A percentile compares a stretch with the other conserved stretches of the same genome.
phyloP scores from a whole-genome alignment of 2,888 invertebrate species.

The Spisula solida region DNA sequence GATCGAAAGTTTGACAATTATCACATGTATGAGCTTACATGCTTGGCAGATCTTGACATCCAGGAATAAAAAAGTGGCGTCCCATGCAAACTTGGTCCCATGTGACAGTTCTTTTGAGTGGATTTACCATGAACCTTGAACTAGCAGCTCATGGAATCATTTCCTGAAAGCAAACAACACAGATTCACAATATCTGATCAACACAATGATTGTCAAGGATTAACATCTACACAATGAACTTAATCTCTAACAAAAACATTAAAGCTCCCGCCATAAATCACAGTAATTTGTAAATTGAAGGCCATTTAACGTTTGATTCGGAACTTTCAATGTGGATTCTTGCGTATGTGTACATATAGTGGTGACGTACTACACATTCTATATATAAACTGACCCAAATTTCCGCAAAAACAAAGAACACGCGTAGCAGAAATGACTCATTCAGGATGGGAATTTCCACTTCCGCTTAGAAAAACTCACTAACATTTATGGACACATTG shows the following conservation, averaged over 20 bases:
- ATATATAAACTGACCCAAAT: constrained; percentile 55
- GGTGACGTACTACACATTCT: constrained; percentile 66
- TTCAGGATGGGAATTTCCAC: constrained; percentile 46
- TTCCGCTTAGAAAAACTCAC: constrained; percentile 33
- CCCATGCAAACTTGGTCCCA: neutral
- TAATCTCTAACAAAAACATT: neutral
- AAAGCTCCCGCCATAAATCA: neutral
- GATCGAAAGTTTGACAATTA: neutral
- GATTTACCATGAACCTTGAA: constrained; percentile 6
- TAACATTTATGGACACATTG: neutral
- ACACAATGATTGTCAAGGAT: neutral
- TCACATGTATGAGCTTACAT: neutral
- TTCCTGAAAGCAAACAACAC: constrained; percentile 17
- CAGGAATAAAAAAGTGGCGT: neutral
- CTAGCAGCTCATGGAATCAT: constrained; percentile 7
- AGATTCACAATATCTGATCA: neutral
- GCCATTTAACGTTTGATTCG: constrained; percentile 22
- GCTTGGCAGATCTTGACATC: neutral
- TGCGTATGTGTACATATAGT: constrained; percentile 60
- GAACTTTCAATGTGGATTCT: constrained; percentile 57
- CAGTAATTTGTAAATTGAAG: neutral
- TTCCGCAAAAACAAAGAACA: constrained; percentile 79
- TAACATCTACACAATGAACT: neutral
- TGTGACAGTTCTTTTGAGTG: neutral
- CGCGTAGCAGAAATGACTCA: constrained; percentile 72